These are phyloP conservation scores for Microctonus aethiopoides DNA, from an alignment of 2,888 invertebrate species.

Conservation along the genomic window DNA sequence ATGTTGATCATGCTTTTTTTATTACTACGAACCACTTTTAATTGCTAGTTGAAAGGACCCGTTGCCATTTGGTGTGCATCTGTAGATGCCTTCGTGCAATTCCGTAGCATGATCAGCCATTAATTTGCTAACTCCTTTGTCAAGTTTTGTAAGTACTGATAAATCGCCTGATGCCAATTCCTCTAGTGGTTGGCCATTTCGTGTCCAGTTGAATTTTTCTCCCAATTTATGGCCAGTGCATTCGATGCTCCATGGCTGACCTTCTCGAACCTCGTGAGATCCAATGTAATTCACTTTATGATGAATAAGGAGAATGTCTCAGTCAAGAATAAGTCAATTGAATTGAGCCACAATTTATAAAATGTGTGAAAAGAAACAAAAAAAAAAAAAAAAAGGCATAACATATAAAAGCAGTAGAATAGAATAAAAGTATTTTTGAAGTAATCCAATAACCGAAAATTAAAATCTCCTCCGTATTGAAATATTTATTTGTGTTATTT, in stretches of 20 bases:
- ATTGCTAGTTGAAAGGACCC: slow-evolving; percentile 53
- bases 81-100: slow-evolving; percentile 59
- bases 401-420: neutral
- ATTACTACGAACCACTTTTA: slow-evolving; percentile 58
- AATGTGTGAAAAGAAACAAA: too few relatives aligned
- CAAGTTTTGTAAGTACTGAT: slow-evolving; percentile 40
- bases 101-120: slow-evolving; percentile 50
- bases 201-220: slow-evolving; percentile 57
- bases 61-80: slow-evolving; percentile 53
- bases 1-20: slow-evolving; percentile 14
- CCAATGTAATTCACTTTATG: slow-evolving; percentile 55
- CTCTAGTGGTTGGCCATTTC: slow-evolving; percentile 54
- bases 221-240: slow-evolving; percentile 52
- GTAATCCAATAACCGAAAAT: too few relatives aligned
- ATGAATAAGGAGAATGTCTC: slow-evolving; percentile 3
- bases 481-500: too few relatives aligned
- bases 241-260: slow-evolving; percentile 58
- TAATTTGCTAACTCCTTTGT: slow-evolving; percentile 46
- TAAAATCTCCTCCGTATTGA: too few relatives aligned
- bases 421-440: too few relatives aligned
- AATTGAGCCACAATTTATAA: neutral
- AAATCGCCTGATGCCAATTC: slow-evolving; percentile 55
- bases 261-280: slow-evolving; percentile 47
- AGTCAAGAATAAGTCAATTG: neutral
- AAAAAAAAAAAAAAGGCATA: neutral